A percentile compares a stretch with the other conserved stretches of the same genome.
phyloP scores from a whole-genome alignment of 1,140 invertebrate species.

The Cheumatopsyche charites region DNA sequence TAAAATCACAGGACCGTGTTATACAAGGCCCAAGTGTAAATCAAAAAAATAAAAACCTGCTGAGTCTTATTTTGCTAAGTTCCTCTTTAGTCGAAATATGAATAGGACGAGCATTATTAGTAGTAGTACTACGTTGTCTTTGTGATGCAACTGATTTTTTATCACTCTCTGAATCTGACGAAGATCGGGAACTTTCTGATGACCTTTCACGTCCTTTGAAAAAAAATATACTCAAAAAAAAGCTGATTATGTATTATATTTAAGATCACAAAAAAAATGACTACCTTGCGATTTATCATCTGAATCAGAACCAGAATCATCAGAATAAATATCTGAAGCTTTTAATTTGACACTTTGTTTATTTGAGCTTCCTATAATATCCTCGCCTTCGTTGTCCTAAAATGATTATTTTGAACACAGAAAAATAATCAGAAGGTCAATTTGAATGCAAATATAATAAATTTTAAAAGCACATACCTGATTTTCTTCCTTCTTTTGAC shows the following conservation, averaged over 20 bases:
- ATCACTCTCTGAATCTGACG: constrained; percentile 63
- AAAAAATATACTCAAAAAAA: not conserved
- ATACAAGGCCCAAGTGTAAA: no score
- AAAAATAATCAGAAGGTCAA: no score
- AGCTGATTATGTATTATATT: not conserved
- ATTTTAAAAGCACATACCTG: not conserved
- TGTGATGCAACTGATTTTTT: constrained; percentile 55
- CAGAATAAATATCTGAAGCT: constrained; percentile 94
- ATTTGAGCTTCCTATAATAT: constrained; percentile 56
- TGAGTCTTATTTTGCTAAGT: constrained; percentile 85
- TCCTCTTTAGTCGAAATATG: constrained; percentile 81
- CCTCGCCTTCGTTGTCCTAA: constrained; percentile 64
- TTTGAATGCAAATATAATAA: not conserved
- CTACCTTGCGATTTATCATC: constrained; percentile 57
- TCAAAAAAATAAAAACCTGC: constrained; percentile 55
- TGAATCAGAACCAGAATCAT: constrained; percentile 88
- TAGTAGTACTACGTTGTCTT: constrained; percentile 35
- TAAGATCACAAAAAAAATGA: not conserved
- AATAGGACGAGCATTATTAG: constrained; percentile 60
- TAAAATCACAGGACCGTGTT: no score
- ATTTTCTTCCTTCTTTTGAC: constrained; percentile 39
- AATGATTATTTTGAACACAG: not conserved
- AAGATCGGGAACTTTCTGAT: constrained; percentile 46
- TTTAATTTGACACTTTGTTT: constrained; percentile 74
- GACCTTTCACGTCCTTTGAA: constrained; percentile 40